Base-by-base conservation (phyloP, 2,797 vertebrate genomes). In the Melanogrammus aeglefinus region DNA sequence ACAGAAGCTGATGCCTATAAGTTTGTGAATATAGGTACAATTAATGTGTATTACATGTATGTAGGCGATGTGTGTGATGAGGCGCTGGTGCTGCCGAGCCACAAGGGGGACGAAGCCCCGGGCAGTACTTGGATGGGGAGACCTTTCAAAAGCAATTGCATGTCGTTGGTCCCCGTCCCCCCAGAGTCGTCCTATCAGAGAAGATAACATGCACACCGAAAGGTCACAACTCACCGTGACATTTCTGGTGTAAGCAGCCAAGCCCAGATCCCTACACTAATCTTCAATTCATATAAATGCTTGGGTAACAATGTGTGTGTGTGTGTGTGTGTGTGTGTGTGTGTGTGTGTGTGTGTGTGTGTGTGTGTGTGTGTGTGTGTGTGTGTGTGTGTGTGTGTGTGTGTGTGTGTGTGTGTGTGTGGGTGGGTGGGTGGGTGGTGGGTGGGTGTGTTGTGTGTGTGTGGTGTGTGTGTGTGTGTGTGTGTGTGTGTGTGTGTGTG, bases 101-200 rank as follows among this genome's bases (percentile, higher is more conserved):
- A 90, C 88, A 6, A 63, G 86, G 91, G 92, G 84, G 80, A 85
- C 93, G 89, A 93, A 85, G 92, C 92, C 92, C 51, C 77, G 71
- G 91, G 93, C 91, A 87, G 66, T 80, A 85, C 90, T 90, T 82
- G 82, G 87, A 92, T 84, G 89, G 89, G 89, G 89, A 90, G 91
- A 95, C 94, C 93, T 95, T 95, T 94, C 92, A 92, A 93, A 95
- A 93, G 87, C 86, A 89, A 94, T 94, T 82, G 88, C 83, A 78
- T 93, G 82, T 86, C 76, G 77, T 83, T 70, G 86, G 82, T 86
- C 81, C 88, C 86, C 4, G 72, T 81, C 88, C 88, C 76, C 79
- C 73, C 86, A 63, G 27, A 69, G 85, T 84, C 85, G 74, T 74
- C 85, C 92, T 87, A 93, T 93, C 91, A 91, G 88, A 87, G 90